These are phyloP conservation scores for Drosophila parvula DNA, from an alignment of 1,140 invertebrate species.

Conservation along the genomic window DNA sequence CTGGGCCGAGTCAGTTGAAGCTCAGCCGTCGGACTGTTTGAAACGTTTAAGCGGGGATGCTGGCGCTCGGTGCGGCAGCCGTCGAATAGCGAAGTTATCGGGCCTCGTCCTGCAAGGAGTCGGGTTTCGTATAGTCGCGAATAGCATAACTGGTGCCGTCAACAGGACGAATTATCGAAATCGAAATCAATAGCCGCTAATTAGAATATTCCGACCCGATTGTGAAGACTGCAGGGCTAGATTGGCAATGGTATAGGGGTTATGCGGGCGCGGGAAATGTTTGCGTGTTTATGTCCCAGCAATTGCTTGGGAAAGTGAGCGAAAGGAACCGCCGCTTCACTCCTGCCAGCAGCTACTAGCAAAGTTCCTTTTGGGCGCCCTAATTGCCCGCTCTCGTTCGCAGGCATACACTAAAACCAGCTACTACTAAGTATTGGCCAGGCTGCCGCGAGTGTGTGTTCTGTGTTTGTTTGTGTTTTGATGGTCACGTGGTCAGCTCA, in stretches of 20 bases:
- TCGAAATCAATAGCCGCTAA: slow-evolving; percentile 42
- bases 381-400: slow-evolving; percentile 63
- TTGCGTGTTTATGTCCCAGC: slow-evolving; percentile 34
- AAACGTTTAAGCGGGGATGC: slow-evolving; percentile 68
- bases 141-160: slow-evolving; percentile 33
- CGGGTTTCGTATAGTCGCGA: slow-evolving; percentile 32
- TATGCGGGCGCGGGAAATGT: slow-evolving; percentile 7
- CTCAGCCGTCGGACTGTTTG: slow-evolving; percentile 73
- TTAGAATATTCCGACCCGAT: slow-evolving; percentile 28
- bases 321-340: slow-evolving; percentile 19
- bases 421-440: slow-evolving; percentile 47
- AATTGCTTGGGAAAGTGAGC: slow-evolving; percentile 11
- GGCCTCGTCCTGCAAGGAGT: slow-evolving; percentile 34
- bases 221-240: slow-evolving; percentile 13
- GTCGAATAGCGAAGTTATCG: slow-evolving; percentile 52
- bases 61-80: slow-evolving; percentile 59
- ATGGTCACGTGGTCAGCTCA: slow-evolving; percentile 71
- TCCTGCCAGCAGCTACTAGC: slow-evolving; percentile 1
- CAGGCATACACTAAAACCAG: slow-evolving; percentile 59
- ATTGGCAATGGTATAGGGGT: not conserved
- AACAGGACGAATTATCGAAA: slow-evolving; percentile 45
- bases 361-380: slow-evolving; percentile 25
- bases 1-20: slow-evolving; percentile 60
- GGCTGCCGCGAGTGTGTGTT: slow-evolving; percentile 34
- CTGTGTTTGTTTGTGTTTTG: slow-evolving; percentile 43